Evolutionary conservation across 2,797 vertebrate genomes (phyloP), one percentile per base, ranked within the genome.

Genomic region (Rhodeus uyekii): DNA sequence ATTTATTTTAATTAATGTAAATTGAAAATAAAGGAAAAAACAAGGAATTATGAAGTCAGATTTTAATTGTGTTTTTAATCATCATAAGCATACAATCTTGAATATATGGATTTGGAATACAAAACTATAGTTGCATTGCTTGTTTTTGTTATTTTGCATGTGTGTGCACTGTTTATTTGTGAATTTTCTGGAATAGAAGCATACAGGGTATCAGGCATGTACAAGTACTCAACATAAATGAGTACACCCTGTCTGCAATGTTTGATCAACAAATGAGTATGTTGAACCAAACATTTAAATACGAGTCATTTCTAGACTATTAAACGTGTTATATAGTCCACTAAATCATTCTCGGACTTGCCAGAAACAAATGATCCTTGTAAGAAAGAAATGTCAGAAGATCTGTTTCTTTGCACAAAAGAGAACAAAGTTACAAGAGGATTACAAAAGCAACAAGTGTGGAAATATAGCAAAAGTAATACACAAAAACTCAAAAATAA

Each of bases 11-110:
- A 94, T 92, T 94, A 92, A 94, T 95, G 94, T 95, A 95, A 95
- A 95, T 95, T 95, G 94, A 92, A 96, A 96, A 95, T 94, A 95
- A 95, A 95, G 93, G 89, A 90, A 94, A 93, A 95, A 94, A 89
- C 86, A 92, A 93, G 86, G 91, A 90, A 92, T 86, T 90, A 90
- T 89, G 89, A 92, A 88, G 86, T 91, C 89, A 90, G 88, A 91
- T 92, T 91, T 92, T 92, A 88, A 90, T 89, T 92, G 92, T 90
- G 85, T 89, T 85, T 88, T 85, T 90, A 93, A 89, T 88, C 75
- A 91, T 87, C 50, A 68, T 63, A 22, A 9, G 65, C 80, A 80
- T 64, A 74, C 87, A 85, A 46, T 81, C 1, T 76, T 84, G 80
- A 81, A 61, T 79, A 79, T 87, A 80, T 80, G 69, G 88, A 86